phyloP scores from a whole-genome alignment of 2,113 vertebrate species.

The Hassar affinis region DNA sequence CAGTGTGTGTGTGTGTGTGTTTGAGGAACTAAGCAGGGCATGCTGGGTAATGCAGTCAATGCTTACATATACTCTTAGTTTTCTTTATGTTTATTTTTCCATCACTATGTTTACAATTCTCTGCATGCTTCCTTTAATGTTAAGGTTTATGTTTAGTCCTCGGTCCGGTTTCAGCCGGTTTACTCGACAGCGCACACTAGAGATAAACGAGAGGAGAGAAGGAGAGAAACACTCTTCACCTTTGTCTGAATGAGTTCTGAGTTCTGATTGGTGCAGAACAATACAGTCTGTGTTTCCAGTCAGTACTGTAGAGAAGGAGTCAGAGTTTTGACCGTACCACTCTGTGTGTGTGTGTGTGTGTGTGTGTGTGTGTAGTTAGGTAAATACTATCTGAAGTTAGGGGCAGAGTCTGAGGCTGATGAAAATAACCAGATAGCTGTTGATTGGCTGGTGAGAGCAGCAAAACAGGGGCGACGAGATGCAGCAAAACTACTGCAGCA shows the following conservation, averaged over 20 bases:
- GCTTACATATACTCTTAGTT: not conserved
- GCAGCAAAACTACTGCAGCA: conserved; percentile 80
- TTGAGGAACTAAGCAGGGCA: not conserved
- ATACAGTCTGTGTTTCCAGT: not conserved
- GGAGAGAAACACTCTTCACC: not conserved
- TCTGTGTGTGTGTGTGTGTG: conserved; percentile 6
- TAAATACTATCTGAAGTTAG: conserved; percentile 83
- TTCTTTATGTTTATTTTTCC: not conserved
- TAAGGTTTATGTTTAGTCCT: not conserved
- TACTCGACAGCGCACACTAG: too few relatives aligned
- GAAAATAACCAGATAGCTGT: conserved; percentile 80
- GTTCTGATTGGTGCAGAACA: not conserved
- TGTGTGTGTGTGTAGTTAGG: conserved; percentile 75
- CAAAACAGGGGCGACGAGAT: conserved; percentile 87
- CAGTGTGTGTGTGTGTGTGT: not conserved
- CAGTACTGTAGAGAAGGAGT: not conserved
- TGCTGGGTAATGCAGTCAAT: not conserved
- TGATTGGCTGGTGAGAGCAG: conserved; percentile 85
- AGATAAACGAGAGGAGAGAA: not conserved
- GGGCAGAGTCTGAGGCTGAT: conserved; percentile 76
- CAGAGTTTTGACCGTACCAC: not conserved
- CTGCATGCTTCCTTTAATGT: not conserved
- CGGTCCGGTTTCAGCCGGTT: too few relatives aligned
- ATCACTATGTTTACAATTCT: not conserved
- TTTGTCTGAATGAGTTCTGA: not conserved